Percentiles rank a stretch among this genome's conserved stretches.
Evolutionary conservation across 2,888 invertebrate species (phyloP).

Genomic region (Cheilosia vulpina): DNA sequence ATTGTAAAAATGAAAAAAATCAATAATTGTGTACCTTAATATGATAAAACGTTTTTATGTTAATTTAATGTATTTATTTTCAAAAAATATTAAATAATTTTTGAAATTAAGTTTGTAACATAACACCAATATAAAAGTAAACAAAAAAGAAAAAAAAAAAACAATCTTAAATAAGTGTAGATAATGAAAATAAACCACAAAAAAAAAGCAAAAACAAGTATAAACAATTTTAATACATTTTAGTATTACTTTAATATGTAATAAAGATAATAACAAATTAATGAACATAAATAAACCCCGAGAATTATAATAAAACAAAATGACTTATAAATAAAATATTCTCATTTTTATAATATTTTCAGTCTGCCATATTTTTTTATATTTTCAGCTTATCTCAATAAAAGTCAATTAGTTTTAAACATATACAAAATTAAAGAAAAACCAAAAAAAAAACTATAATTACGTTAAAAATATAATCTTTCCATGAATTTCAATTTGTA

Average conservation of each 20-base stretch:
- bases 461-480: conserved; percentile 46
- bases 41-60: conserved; percentile 56
- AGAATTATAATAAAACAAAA: conserved; percentile 43
- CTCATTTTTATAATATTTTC: conserved; percentile 44
- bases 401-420: conserved; percentile 80
- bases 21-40: conserved; percentile 72
- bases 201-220: conserved; percentile 18
- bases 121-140: conserved; percentile 73
- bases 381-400: conserved; percentile 79
- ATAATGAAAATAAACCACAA: conserved; percentile 62
- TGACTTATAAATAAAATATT: conserved; percentile 22
- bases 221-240: conserved; percentile 73
- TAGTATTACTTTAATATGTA: conserved; percentile 68
- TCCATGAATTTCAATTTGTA: conserved; percentile 67
- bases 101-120: conserved; percentile 69
- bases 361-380: conserved; percentile 47
- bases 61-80: conserved; percentile 46
- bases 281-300: conserved; percentile 34
- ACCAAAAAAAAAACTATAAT: conserved; percentile 33
- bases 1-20: conserved; percentile 48
- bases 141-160: conserved; percentile 46
- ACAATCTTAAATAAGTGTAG: conserved; percentile 68
- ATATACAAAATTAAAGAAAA: conserved; percentile 61
- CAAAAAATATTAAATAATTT: conserved; percentile 36
- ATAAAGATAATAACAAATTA: conserved; percentile 39